Conservation (phyloP, 1,140 invertebrate species). For the Trichoplusia ni region DNA sequence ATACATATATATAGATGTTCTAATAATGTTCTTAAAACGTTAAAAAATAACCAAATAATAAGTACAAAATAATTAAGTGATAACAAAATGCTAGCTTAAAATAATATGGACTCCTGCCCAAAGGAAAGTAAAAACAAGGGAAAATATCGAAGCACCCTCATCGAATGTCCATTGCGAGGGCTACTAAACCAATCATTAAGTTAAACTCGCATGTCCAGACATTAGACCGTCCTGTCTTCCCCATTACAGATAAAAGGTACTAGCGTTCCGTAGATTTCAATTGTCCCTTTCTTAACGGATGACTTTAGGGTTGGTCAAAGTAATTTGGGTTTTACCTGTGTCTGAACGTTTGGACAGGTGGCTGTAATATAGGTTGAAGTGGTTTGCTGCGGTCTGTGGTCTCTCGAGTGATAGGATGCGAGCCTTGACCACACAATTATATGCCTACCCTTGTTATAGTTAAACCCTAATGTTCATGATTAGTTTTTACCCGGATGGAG, state of each 20-base stretch:
- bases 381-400: conserved; percentile 9
- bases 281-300: conserved; percentile 12
- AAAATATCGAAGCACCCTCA: conserved; percentile 26
- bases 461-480: too few relatives aligned
- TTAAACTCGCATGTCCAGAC: conserved; percentile 32
- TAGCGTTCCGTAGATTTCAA: conserved; percentile 22
- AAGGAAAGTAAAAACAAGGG: conserved; percentile 10
- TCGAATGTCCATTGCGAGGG: conserved; percentile 9
- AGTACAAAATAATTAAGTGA: too few relatives aligned
- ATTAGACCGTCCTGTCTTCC: conserved; percentile 26
- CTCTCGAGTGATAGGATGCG: not conserved
- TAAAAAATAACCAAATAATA: too few relatives aligned
- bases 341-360: conserved; percentile 16
- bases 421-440: not conserved
- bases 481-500: too few relatives aligned
- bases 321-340: conserved; percentile 20
- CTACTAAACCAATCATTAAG: conserved; percentile 39
- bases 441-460: not conserved
- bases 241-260: conserved; percentile 36
- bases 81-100: too few relatives aligned
- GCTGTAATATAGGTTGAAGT: conserved; percentile 8
- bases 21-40: too few relatives aligned
- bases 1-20: too few relatives aligned
- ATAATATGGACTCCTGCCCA: not conserved
- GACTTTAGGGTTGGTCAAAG: conserved; percentile 12